Evolutionary conservation across 2,113 vertebrate genomes (phyloP), one percentile per base, ranked within the genome.

Genomic region (Coturnix japonica): DNA sequence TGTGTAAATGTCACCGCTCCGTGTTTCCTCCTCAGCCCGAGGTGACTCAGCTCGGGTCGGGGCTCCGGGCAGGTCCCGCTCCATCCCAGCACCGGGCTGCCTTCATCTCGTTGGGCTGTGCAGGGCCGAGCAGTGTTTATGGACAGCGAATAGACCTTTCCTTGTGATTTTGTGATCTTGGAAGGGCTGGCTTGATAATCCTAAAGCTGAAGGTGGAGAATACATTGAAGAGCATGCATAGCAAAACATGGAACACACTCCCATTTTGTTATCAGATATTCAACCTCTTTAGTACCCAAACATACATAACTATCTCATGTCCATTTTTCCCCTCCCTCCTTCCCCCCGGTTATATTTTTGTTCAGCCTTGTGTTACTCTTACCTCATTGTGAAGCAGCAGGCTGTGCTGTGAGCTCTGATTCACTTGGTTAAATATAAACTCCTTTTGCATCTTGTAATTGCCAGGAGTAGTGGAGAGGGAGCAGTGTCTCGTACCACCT

Each of bases 41-140:
- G 73, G 79, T 91, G 94, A 96, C 78, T 94, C 94, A 92, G 94
- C 85, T 82, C 80, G 56, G 79, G 89, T 87, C 85, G 56, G 3
- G 44, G 35, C 72, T 47, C 92, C 77, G 80, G 90, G 93, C 94
- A n/a, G n/a, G n/a, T n/a, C 47, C 47, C 11, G 47, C 22, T 11
- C 47, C 47, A 12, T 22, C 47, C 47, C 56, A 92, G 63, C 84
- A 91, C 67, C 72, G 13, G 59, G 9, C 16, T 21, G 35, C 82
- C 33, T 74, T 84, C 35, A 47, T 85, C 80, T 44, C 90, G 1
- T 71, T 78, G 3, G 17, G 17, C 90, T 71, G 41, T 47, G n/a
- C 41, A 30, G 56, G 46, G 6, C 51, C 37, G 44, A 47, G 35
- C 49, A 11, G 7, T 21, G 61, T 82, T 37, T 54, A 41, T 54